A percentile compares a stretch with the other conserved stretches of the same genome.
phyloP scores from a whole-genome alignment of 2,113 vertebrate genomes.

The Galemys pyrenaicus region DNA sequence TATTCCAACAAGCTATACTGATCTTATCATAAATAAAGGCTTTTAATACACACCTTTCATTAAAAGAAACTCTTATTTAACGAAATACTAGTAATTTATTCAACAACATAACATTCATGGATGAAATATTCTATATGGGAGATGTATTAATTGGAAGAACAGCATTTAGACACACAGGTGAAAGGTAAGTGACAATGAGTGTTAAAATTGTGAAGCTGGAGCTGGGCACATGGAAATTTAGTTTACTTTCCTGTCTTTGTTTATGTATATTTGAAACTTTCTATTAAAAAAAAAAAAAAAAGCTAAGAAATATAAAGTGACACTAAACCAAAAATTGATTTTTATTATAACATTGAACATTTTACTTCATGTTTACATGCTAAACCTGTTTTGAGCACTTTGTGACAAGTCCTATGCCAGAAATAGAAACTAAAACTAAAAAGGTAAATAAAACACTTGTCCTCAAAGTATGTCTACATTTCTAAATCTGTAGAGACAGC shows the following conservation, averaged over 20 bases:
- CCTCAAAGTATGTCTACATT: background rate
- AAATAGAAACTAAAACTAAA: background rate
- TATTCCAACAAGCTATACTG: background rate
- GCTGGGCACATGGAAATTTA: background rate
- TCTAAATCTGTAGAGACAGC: conserved; percentile 56
- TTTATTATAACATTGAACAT: background rate
- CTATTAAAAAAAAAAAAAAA: background rate
- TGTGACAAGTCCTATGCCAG: background rate
- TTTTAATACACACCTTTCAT: background rate
- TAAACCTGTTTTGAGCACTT: background rate
- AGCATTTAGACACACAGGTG: background rate
- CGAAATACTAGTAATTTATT: conserved; percentile 1
- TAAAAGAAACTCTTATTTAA: conserved; percentile 6
- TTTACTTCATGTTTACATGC: background rate
- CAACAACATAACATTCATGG: background rate
- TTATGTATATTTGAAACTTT: background rate
- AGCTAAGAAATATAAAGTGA: background rate
- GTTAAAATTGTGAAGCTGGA: background rate
- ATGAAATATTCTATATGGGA: background rate
- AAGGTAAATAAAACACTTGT: background rate
- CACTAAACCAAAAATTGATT: background rate
- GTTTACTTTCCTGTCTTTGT: background rate
- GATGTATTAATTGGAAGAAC: background rate
- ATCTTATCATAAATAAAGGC: background rate
- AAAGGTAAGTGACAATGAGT: background rate